Evolutionary conservation across 1,140 invertebrate species (phyloP).

Genomic region (Drosophila repletoides): DNA sequence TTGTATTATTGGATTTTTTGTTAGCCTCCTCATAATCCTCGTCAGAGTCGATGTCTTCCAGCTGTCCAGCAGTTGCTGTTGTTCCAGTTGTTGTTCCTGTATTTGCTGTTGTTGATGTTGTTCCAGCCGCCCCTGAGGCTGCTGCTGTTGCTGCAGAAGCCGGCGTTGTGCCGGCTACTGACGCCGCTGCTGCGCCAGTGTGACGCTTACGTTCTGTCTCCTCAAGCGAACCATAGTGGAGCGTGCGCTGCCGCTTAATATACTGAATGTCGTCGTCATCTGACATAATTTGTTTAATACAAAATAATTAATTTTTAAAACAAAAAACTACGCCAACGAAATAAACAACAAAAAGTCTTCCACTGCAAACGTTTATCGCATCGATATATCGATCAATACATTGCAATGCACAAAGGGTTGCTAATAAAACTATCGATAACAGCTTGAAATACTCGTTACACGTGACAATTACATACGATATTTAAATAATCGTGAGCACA

Average conservation of each 20-base stretch:
- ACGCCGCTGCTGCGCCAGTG: slow-evolving; percentile 81
- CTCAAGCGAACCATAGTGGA: slow-evolving; percentile 95
- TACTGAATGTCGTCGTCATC: slow-evolving; percentile 92
- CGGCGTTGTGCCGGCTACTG: slow-evolving; percentile 21
- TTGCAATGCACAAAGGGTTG: no score
- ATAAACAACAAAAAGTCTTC: slow-evolving; percentile 67
- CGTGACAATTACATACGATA: no score
- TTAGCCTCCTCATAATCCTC: slow-evolving; percentile 83
- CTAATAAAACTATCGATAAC: no score
- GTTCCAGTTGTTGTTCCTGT: slow-evolving; percentile 30
- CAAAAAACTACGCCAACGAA: slow-evolving; percentile 74
- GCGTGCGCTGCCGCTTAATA: slow-evolving; percentile 89
- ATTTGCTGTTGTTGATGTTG: slow-evolving; percentile 30
- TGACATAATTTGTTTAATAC: slow-evolving; percentile 86
- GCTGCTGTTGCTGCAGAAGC: slow-evolving; percentile 34
- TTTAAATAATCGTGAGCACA: no score
- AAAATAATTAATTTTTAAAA: slow-evolving; percentile 73
- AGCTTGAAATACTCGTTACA: neutral
- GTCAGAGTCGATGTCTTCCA: slow-evolving; percentile 82
- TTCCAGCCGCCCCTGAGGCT: slow-evolving; percentile 27
- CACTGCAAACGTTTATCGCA: slow-evolving; percentile 64
- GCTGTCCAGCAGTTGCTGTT: slow-evolving; percentile 47
- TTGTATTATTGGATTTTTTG: slow-evolving; percentile 61
- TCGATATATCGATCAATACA: no score
- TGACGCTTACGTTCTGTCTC: slow-evolving; percentile 88